Conservation (phyloP, 2,797 vertebrate species). For the Anas acuta region DNA sequence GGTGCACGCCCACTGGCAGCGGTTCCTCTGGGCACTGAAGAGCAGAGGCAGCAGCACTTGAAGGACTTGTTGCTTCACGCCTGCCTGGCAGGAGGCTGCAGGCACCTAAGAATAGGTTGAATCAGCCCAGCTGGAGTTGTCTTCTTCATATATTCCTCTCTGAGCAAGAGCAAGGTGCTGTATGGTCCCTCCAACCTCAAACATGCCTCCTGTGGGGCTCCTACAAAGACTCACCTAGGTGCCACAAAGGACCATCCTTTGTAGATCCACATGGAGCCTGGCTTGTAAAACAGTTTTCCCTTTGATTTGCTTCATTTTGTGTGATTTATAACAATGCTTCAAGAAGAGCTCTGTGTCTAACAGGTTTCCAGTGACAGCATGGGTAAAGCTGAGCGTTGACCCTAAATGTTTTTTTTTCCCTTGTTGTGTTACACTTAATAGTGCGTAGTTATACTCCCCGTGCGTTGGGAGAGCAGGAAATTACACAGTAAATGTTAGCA, state of each 20-base stretch:
- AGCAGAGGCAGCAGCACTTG: not conserved
- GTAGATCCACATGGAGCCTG: not conserved
- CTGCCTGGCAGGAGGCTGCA: not conserved
- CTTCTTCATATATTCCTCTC: not conserved
- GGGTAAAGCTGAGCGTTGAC: not conserved
- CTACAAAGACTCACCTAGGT: not conserved
- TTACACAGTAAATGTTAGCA: constrained; percentile 2
- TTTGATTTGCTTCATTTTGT: not conserved
- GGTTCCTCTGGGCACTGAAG: not conserved
- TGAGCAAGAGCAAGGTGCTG: not conserved
- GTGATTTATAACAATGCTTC: not conserved
- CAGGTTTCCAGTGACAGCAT: not conserved
- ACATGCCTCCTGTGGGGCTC: not conserved
- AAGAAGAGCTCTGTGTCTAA: fast-evolving
- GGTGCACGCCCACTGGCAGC: fast-evolving
- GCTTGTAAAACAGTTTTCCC: not conserved
- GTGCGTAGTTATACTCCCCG: not conserved
- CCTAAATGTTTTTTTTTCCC: not conserved
- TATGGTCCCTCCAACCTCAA: not conserved
- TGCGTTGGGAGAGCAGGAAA: constrained; percentile 36
- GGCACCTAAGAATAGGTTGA: not conserved
- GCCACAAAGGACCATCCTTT: not conserved
- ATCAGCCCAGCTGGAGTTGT: constrained; percentile 22
- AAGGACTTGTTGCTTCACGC: constrained; percentile 22
- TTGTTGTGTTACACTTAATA: not conserved